Evolutionary conservation across 1,140 invertebrate genomes (phyloP).

Genomic region (Probaryconus sp.): DNA sequence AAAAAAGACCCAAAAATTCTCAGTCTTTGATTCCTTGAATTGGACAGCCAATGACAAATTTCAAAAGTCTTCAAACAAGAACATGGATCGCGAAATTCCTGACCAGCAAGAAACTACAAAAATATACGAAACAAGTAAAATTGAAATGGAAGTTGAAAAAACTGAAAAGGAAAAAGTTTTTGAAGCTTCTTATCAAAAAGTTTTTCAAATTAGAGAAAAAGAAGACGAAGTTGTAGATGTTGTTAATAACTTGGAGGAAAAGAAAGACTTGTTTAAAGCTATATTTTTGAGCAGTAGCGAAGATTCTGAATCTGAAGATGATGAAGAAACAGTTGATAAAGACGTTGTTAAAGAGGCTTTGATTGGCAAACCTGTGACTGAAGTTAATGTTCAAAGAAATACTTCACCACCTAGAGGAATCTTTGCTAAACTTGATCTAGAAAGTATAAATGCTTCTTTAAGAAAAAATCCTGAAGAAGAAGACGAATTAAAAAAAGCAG

Average conservation of each 20-base stretch:
- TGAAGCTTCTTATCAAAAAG: constrained; percentile 67
- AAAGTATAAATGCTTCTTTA: constrained; percentile 70
- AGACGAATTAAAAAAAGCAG: background rate
- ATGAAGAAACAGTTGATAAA: constrained; percentile 71
- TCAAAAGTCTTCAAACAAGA: constrained; percentile 58
- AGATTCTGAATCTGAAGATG: constrained; percentile 75
- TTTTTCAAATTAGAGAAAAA: constrained; percentile 44
- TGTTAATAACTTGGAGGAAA: constrained; percentile 75
- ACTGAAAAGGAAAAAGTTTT: constrained; percentile 67
- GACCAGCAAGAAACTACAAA: background rate
- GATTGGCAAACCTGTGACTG: constrained; percentile 66
- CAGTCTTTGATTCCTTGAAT: constrained; percentile 87
- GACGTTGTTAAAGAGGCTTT: constrained; percentile 68
- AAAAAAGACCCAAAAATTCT: constrained; percentile 83
- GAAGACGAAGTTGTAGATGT: constrained; percentile 44
- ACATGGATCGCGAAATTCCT: constrained; percentile 6
- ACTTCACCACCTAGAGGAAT: constrained; percentile 84
- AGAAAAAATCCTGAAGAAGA: constrained; percentile 18
- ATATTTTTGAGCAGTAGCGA: constrained; percentile 84
- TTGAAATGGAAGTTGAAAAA: constrained; percentile 1
- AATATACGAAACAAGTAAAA: background rate
- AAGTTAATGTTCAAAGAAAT: constrained; percentile 80
- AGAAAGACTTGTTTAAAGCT: constrained; percentile 82
- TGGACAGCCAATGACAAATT: constrained; percentile 63
- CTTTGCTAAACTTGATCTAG: constrained; percentile 86